Evolutionary conservation across 2,888 invertebrate species (phyloP).

Genomic region (Apodemia zela): DNA sequence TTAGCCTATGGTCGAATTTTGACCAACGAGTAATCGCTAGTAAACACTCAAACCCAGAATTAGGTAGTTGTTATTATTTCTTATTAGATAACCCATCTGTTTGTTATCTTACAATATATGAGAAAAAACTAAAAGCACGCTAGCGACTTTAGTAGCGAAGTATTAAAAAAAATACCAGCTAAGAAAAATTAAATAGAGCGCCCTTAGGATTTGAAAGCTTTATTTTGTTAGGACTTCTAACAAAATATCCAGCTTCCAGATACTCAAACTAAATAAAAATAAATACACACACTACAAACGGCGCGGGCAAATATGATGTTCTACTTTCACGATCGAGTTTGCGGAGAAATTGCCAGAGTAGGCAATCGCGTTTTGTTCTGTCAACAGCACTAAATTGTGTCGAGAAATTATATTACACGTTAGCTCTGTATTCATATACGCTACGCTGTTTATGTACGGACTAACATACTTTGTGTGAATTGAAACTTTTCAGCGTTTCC

Average conservation of each 20-base stretch:
- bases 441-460: not conserved
- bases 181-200: not conserved
- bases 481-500: no score
- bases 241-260: not conserved
- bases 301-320: conserved; percentile 23
- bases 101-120: no score
- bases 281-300: not conserved
- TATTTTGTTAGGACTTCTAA: not conserved
- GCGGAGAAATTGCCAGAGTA: conserved; percentile 22
- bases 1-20: no score
- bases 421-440: not conserved
- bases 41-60: no score
- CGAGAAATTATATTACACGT: not conserved
- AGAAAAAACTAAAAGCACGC: not conserved
- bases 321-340: conserved; percentile 23
- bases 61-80: no score
- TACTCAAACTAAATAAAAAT: conserved; percentile 4
- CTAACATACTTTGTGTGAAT: no score
- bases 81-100: no score
- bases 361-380: conserved; percentile 12
- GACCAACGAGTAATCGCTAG: no score
- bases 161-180: not conserved
- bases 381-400: conserved; percentile 2
- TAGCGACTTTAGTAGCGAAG: not conserved
- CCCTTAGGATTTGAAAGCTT: not conserved